Conservation (phyloP, 1,140 invertebrate species). For the Lysiphlebus fabarum region DNA sequence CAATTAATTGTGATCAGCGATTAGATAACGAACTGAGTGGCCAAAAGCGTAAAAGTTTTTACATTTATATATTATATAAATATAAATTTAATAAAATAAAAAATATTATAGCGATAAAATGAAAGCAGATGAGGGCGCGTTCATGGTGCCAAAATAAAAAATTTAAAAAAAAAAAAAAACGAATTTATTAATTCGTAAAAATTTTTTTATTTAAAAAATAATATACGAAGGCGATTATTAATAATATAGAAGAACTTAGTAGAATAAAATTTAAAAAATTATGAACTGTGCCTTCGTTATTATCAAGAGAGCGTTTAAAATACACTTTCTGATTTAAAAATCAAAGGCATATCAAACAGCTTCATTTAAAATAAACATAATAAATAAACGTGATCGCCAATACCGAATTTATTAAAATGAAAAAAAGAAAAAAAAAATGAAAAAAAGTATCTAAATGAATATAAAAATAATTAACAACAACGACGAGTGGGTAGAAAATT, state of each 20-base stretch:
- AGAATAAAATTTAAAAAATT: slow-evolving; percentile 40
- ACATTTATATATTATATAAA: slow-evolving; percentile 41
- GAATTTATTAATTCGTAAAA: neutral
- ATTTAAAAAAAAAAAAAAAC: neutral
- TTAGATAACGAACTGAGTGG: slow-evolving; percentile 46
- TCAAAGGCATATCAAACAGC: slow-evolving; percentile 34
- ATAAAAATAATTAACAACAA: neutral
- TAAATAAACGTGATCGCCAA: too few species aligned
- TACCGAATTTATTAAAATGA: slow-evolving; percentile 15
- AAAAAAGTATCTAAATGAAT: too few species aligned
- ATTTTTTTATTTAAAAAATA: slow-evolving; percentile 23
- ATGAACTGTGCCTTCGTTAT: slow-evolving; percentile 52
- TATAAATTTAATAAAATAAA: slow-evolving; percentile 25
- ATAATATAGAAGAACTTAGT: slow-evolving; percentile 31
- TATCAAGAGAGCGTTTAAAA: slow-evolving; percentile 25
- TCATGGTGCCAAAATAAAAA: slow-evolving; percentile 48
- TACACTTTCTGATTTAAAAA: slow-evolving; percentile 1
- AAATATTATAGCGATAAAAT: slow-evolving; percentile 18
- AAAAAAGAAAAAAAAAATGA: slow-evolving; percentile 1
- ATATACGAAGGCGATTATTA: slow-evolving; percentile 9
- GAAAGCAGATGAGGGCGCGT: slow-evolving; percentile 30
- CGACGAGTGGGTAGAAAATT: slow-evolving; percentile 11
- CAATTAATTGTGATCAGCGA: slow-evolving; percentile 47
- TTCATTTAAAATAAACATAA: slow-evolving; percentile 32
- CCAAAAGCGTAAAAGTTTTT: slow-evolving; percentile 55